Evolutionary conservation across 1,140 invertebrate genomes (phyloP).

Genomic region (Trichoplusia ni): DNA sequence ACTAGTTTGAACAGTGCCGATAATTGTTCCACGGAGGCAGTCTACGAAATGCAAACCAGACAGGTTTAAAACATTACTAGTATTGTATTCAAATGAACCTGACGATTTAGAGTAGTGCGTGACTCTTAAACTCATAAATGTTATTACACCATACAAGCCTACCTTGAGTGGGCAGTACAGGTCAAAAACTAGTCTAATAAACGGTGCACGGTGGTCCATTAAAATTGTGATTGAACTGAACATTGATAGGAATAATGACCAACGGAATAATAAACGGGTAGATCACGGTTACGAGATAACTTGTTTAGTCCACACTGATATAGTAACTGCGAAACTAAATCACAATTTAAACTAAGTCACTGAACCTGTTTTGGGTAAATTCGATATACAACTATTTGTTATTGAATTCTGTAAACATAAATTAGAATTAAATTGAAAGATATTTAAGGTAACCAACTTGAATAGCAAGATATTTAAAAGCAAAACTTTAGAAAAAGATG

Average conservation of each 20-base stretch:
- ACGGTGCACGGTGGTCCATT: not conserved
- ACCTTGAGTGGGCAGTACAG: constrained; percentile 16
- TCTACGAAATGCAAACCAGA: constrained; percentile 42
- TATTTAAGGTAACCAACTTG: no score
- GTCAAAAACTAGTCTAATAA: not conserved
- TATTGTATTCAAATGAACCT: constrained; percentile 64
- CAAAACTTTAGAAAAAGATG: no score
- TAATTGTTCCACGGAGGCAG: constrained; percentile 27
- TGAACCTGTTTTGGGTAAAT: no score
- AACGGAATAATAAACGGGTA: no score
- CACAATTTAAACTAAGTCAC: no score
- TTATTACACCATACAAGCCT: constrained; percentile 34
- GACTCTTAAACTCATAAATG: constrained; percentile 28
- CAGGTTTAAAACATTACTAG: constrained; percentile 41
- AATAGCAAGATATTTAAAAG: no score
- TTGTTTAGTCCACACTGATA: no score
- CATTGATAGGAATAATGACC: not conserved
- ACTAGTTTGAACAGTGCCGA: constrained; percentile 1
- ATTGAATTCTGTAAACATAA: no score
- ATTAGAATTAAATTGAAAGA: no score
- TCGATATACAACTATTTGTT: no score
- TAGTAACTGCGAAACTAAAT: no score
- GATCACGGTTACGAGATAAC: no score
- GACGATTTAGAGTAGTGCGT: constrained; percentile 48
- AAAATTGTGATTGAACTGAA: not conserved